Conservation (phyloP, 2,888 invertebrate genomes). For the Hetaerina titia region DNA sequence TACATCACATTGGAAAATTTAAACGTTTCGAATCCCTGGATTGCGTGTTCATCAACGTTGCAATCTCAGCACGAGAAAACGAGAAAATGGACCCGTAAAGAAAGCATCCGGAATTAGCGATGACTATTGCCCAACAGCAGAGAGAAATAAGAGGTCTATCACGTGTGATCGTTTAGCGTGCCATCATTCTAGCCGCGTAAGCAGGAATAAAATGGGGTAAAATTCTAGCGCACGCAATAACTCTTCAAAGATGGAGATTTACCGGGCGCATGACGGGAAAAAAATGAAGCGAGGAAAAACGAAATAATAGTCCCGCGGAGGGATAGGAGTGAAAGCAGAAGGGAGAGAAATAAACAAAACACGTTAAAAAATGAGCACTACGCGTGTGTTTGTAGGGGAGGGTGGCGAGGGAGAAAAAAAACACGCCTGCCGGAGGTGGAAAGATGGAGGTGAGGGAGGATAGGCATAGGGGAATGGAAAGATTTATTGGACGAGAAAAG, state of each 20-base stretch:
- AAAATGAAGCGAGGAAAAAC: slow-evolving; percentile 36
- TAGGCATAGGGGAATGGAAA: neutral
- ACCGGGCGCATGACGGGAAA: slow-evolving; percentile 56
- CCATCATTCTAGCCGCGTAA: slow-evolving; percentile 60
- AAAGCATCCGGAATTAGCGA: neutral
- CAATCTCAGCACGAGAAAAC: neutral
- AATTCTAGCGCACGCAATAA: slow-evolving; percentile 54
- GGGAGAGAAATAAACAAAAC: slow-evolving; percentile 16
- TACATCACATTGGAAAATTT: neutral
- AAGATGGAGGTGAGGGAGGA: neutral
- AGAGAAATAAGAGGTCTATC: neutral
- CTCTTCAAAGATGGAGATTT: slow-evolving; percentile 55
- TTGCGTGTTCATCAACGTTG: neutral
- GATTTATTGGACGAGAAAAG: slow-evolving; percentile 51
- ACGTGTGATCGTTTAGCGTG: slow-evolving; percentile 42
- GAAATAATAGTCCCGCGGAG: slow-evolving; percentile 23
- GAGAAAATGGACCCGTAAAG: neutral
- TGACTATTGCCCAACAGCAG: neutral
- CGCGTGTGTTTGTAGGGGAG: neutral
- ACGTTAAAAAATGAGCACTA: neutral
- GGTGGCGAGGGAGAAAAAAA: neutral
- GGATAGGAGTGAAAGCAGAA: neutral
- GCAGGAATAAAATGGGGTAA: slow-evolving; percentile 10
- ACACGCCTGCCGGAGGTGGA: neutral
- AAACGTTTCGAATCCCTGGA: neutral